Evolutionary conservation across 2,113 vertebrate genomes (phyloP).

Genomic region (Phrynosoma platyrhinos): DNA sequence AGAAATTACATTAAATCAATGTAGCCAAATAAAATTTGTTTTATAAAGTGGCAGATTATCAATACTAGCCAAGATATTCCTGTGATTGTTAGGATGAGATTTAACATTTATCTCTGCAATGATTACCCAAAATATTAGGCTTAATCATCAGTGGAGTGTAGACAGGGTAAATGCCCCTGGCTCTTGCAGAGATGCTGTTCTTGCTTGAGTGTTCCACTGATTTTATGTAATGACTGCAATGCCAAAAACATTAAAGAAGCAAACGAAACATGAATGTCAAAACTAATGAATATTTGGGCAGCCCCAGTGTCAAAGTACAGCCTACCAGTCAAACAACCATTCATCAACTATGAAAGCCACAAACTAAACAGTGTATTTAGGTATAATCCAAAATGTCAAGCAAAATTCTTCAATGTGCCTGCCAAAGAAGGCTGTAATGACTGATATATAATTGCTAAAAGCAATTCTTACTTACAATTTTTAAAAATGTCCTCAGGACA

Average conservation of each 20-base stretch:
- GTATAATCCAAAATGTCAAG: not conserved
- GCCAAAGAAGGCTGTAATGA: not conserved
- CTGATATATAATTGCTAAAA: slow-evolving; percentile 31
- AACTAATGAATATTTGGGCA: slow-evolving; percentile 50
- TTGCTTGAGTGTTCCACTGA: slow-evolving; percentile 54
- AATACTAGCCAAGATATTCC: not conserved
- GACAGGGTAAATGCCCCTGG: slow-evolving; percentile 54
- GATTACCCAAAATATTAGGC: not conserved
- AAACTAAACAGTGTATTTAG: slow-evolving; percentile 19
- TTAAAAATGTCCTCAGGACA: not conserved
- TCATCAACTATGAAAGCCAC: slow-evolving; percentile 35
- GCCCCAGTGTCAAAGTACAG: slow-evolving; percentile 20
- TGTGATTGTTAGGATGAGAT: slow-evolving; percentile 7
- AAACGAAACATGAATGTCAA: slow-evolving; percentile 63
- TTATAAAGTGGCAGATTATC: not conserved
- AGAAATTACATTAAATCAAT: not conserved
- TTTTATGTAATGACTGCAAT: slow-evolving; percentile 52
- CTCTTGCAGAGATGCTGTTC: slow-evolving; percentile 51
- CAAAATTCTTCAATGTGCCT: not conserved
- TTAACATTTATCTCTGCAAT: not conserved
- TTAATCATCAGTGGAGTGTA: slow-evolving; percentile 34
- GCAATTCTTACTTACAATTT: slow-evolving; percentile 10
- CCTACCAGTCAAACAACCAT: slow-evolving; percentile 42
- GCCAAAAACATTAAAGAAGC: slow-evolving; percentile 56
- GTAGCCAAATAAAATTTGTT: not conserved